Evolutionary conservation across 2,797 vertebrate species (phyloP).

Genomic region (Podarcis lilfordi): DNA sequence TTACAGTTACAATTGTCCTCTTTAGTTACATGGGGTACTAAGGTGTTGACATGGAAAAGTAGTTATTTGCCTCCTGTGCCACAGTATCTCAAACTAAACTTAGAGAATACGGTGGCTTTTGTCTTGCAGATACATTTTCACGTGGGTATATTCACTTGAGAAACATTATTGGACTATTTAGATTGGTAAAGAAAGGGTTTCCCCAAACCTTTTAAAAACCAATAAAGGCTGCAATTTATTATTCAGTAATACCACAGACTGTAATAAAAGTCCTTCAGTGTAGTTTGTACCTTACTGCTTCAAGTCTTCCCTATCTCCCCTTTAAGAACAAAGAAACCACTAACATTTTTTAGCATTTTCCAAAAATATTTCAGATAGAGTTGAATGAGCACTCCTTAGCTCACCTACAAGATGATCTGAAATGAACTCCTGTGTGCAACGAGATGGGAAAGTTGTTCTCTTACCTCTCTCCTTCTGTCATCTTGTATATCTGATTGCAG

Average conservation of each 20-base stretch:
- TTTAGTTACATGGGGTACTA: constrained; percentile 36
- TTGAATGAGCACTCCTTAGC: neutral
- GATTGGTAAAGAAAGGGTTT: neutral
- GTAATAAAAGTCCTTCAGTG: neutral
- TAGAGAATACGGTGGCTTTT: neutral
- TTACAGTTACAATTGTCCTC: constrained; percentile 36
- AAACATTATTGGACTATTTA: neutral
- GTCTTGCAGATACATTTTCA: neutral
- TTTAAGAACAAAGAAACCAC: neutral
- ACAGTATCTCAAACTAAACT: neutral
- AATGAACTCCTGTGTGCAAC: no score
- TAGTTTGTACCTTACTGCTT: neutral
- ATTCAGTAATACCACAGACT: neutral
- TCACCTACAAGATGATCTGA: neutral
- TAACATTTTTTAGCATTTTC: neutral
- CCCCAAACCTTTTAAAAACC: neutral
- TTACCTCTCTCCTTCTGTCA: neutral
- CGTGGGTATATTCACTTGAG: neutral
- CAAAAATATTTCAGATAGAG: neutral
- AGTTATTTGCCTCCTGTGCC: neutral
- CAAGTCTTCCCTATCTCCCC: neutral
- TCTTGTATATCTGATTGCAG: no score
- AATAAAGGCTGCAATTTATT: constrained; percentile 1
- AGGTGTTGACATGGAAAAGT: constrained; percentile 19
- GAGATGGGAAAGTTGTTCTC: neutral